Conservation (phyloP, 2,113 vertebrate genomes). For the Rhinolophus sinicus region DNA sequence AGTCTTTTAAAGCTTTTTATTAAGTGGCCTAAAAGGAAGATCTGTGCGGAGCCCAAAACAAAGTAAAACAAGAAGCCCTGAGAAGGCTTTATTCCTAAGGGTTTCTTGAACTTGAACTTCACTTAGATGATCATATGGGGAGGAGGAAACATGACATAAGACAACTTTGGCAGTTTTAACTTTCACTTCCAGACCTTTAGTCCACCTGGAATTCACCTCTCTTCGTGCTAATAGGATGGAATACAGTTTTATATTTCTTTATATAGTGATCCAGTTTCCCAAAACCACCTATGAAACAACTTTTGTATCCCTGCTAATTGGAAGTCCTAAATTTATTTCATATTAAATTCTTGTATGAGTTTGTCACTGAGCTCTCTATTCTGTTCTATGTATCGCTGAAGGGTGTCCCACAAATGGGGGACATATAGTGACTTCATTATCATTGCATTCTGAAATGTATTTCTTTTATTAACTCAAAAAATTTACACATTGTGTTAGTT, state of each 20-base stretch:
- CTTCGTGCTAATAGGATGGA: not conserved
- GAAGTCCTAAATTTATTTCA: not conserved
- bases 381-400: not conserved
- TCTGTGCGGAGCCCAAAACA: not conserved
- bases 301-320: not conserved
- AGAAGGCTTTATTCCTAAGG: not conserved
- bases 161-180: not conserved
- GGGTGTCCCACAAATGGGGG: not conserved
- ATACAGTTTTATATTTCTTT: not conserved
- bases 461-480: not conserved
- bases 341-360: not conserved
- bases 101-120: not conserved
- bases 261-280: not conserved
- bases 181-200: not conserved
- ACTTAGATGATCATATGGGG: not conserved
- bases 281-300: not conserved
- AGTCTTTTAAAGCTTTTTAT: not conserved
- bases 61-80: not conserved
- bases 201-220: not conserved
- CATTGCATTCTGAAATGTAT: not conserved
- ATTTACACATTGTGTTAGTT: not conserved
- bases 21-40: not conserved
- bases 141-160: not conserved
- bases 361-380: not conserved
- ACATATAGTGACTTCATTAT: not conserved